These are phyloP conservation scores for Myiozetetes cayanensis DNA, from an alignment of 2,113 vertebrate genomes.

Conservation along the genomic window DNA sequence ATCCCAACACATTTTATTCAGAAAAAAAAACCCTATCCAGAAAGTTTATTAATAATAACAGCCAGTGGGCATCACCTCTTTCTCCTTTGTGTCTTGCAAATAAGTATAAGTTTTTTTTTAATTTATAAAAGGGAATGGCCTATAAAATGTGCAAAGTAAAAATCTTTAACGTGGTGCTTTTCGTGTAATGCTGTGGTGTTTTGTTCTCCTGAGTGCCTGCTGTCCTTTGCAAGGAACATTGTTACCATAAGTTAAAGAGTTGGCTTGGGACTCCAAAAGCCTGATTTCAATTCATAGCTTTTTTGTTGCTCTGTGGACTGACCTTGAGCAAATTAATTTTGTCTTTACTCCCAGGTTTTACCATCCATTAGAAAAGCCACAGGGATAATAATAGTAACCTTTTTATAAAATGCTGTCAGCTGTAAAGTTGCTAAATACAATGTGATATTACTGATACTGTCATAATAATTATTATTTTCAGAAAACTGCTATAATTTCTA, in stretches of 20 bases:
- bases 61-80: neutral
- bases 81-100: neutral
- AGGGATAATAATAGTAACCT: neutral
- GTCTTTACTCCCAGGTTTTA: neutral
- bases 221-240: neutral
- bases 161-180: neutral
- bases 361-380: neutral
- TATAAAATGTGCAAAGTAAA: neutral
- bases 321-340: conserved; percentile 40
- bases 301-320: neutral
- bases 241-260: neutral
- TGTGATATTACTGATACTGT: neutral
- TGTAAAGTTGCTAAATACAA: neutral
- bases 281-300: conserved; percentile 21
- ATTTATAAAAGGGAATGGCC: neutral
- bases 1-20: neutral
- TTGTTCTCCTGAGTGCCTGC: neutral
- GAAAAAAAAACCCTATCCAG: neutral
- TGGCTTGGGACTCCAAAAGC: neutral
- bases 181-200: neutral
- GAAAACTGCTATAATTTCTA: neutral
- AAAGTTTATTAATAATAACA: neutral
- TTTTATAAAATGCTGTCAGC: neutral
- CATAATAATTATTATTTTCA: neutral
- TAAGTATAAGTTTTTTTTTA: neutral